Percentiles rank a stretch among this genome's conserved stretches.
These are phyloP conservation scores for Anolis apletophallus DNA, from an alignment of 2,797 vertebrate species.

Conservation along the genomic window DNA sequence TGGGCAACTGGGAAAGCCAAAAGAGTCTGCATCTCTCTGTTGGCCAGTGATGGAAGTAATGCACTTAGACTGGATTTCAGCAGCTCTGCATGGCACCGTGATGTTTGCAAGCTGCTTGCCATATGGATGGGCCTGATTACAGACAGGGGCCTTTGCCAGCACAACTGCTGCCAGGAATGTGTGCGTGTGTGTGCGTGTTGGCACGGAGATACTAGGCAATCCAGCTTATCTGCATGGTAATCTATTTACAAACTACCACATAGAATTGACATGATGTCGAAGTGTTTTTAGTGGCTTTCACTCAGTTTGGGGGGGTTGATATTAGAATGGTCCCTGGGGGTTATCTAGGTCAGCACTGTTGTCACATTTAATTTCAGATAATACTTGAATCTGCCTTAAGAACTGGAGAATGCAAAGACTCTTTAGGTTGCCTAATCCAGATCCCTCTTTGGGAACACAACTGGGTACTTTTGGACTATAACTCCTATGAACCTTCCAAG, in stretches of 20 bases:
- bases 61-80: background rate
- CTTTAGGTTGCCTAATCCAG: too few species aligned
- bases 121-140: slow-evolving; percentile 15
- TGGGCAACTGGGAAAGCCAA: background rate
- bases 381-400: background rate
- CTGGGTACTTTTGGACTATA: background rate
- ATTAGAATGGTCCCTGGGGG: background rate
- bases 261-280: background rate
- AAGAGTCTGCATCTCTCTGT: background rate
- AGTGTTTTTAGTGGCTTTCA: background rate
- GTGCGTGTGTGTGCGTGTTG: background rate
- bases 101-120: background rate
- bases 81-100: background rate
- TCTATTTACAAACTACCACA: background rate
- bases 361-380: background rate
- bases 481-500: background rate
- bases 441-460: too few species aligned
- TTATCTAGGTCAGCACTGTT: background rate
- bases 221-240: background rate
- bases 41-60: background rate
- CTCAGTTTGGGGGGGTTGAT: background rate
- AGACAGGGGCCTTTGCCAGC: background rate
- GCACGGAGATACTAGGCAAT: background rate
- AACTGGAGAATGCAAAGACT: background rate
- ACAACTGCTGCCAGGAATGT: background rate